Base-by-base conservation (phyloP, 2,113 vertebrate species). In the Rhinopomastus cyanomelas region DNA sequence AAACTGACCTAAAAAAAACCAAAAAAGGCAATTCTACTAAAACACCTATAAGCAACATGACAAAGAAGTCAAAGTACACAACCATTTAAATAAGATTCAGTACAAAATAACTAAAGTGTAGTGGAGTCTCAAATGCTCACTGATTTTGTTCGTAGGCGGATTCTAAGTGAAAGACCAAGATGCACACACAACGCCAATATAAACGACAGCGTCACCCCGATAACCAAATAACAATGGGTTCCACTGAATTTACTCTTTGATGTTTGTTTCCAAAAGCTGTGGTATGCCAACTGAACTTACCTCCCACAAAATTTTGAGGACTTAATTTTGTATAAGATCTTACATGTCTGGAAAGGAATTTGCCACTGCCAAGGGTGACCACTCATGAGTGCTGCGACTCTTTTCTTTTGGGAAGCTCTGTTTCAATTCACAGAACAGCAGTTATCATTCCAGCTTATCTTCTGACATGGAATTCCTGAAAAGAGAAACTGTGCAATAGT, bases 31-130 rank as follows among this genome's bases (percentile, higher is more conserved):
- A 96, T 83, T 93, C 22, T 77, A 80, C 94, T 96, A 48, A 42
- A 97, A 96, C 92, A 88, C 89, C 90, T 95, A 96, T 56, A 96
- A 97, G 96, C 72, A 95, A 74, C 79, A 80, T 26, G 64, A 86
- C 89, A 94, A 97, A 90, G 81, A 94, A 95, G 73, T 90, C 53
- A 55, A 92, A 92, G 44, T 79, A 85, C 75, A 80, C 81, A 93
- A 91, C 57, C 26, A 80, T 81, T 88, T 73, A 89, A 34, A 51
- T 67, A 68, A 72, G 44, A 68, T 69, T 90, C 74, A 49, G 12
- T 32, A 26, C 51, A 81, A 78, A 96, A 88, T 57, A 85, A 77
- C 9, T 62, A 85, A 85, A 93, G 91, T 88, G 36, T 69, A 23
- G n/a, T 61, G 22, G 16, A 61, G 20, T 86, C 52, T 78, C 87